These are phyloP conservation scores for Pithys albifrons DNA, from an alignment of 2,113 vertebrate species.

Conservation along the genomic window DNA sequence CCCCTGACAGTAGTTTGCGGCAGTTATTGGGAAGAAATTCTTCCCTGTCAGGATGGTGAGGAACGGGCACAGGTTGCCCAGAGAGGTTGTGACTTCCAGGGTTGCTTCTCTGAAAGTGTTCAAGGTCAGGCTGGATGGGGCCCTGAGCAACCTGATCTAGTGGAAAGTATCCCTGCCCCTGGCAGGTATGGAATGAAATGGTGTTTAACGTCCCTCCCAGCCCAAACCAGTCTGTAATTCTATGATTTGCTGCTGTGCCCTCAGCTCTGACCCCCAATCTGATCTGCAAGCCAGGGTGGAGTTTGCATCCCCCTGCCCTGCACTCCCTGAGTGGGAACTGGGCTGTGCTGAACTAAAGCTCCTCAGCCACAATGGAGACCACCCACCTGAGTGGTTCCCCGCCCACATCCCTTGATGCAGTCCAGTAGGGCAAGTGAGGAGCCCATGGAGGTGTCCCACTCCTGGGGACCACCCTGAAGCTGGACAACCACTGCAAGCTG, in stretches of 20 bases:
- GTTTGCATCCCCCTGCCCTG: not conserved
- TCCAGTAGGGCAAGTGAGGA: accelerated
- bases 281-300: accelerated
- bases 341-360: not conserved
- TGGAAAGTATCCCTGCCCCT: not conserved
- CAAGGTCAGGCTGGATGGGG: not conserved
- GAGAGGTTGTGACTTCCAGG: not conserved
- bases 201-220: not conserved
- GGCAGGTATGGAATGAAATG: not conserved
- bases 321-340: not conserved
- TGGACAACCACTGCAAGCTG: not conserved
- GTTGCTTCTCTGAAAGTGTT: not conserved
- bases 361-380: accelerated
- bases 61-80: not conserved
- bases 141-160: not conserved
- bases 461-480: not conserved
- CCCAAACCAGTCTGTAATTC: not conserved
- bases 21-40: not conserved
- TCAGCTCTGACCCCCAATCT: not conserved
- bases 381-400: accelerated
- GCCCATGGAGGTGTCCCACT: not conserved
- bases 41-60: not conserved
- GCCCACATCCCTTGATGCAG: not conserved
- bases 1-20: not conserved
- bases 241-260: not conserved